Conservation (phyloP, 2,797 vertebrate genomes). For the Eulemur coronatus region DNA sequence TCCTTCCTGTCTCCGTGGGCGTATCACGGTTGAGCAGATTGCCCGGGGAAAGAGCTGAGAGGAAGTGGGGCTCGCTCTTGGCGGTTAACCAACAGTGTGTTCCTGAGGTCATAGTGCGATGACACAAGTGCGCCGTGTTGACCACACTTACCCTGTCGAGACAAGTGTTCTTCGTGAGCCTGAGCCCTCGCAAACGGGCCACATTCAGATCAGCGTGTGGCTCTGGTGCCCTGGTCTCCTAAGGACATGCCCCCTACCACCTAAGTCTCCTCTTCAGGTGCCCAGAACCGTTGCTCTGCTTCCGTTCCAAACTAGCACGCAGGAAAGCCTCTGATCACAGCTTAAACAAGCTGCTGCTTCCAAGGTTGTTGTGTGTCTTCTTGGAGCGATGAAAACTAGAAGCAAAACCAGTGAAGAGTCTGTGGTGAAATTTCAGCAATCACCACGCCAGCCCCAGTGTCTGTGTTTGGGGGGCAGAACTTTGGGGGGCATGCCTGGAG, state of each 20-base stretch:
- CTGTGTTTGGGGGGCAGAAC: neutral
- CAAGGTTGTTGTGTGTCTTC: neutral
- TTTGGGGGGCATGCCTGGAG: neutral
- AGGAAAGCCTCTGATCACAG: neutral
- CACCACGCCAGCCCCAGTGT: neutral
- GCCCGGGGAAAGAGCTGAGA: neutral
- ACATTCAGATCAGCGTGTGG: neutral
- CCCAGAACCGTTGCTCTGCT: neutral
- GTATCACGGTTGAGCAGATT: neutral
- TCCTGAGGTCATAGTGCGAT: conserved; percentile 56
- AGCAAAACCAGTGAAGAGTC: neutral
- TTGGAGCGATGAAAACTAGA: neutral
- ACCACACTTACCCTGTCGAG: conserved; percentile 10
- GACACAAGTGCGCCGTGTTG: neutral
- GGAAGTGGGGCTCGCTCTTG: conserved; percentile 34
- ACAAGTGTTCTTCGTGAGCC: neutral
- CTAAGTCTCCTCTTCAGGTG: neutral
- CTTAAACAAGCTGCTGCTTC: neutral
- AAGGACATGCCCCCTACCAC: neutral
- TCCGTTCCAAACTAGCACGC: neutral
- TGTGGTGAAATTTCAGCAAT: neutral
- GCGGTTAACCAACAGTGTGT: conserved; percentile 64
- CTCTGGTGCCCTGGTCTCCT: neutral
- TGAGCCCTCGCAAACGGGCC: neutral
- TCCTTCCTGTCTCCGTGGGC: neutral